A percentile compares a stretch with the other conserved stretches of the same genome.
phyloP scores from a whole-genome alignment of 2,113 vertebrate species.

The Leucopsar rothschildi region DNA sequence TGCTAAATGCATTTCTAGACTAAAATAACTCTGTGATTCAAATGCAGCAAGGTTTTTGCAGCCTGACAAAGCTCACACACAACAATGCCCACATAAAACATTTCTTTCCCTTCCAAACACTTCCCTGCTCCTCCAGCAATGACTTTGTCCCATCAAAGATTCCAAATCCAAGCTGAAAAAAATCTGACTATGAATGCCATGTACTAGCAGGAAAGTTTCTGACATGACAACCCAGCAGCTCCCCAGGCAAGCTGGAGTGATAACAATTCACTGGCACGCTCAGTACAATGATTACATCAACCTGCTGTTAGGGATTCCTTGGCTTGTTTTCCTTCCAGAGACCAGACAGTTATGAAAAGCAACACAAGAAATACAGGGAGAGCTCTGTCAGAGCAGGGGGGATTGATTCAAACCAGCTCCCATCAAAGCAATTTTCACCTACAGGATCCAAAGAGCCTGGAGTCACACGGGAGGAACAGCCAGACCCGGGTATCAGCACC shows the following conservation, averaged over 20 bases:
- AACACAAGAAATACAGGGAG: neutral
- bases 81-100: neutral
- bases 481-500: neutral
- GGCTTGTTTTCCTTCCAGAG: constrained; percentile 13
- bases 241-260: neutral
- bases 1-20: neutral
- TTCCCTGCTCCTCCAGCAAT: neutral
- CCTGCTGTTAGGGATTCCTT: constrained; percentile 8
- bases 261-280: neutral
- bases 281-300: neutral
- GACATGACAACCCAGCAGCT: neutral
- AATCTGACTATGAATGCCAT: neutral
- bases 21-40: neutral
- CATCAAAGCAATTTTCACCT: neutral
- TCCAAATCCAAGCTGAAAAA: neutral
- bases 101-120: neutral
- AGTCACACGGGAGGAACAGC: neutral
- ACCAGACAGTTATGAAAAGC: constrained; percentile 3
- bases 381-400: neutral
- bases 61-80: neutral
- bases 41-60: neutral
- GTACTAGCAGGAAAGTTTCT: neutral
- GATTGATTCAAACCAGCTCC: neutral
- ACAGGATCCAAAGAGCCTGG: neutral
- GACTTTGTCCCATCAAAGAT: neutral